Conservation (phyloP, 2,888 invertebrate species). For the Torymus tubicola region DNA sequence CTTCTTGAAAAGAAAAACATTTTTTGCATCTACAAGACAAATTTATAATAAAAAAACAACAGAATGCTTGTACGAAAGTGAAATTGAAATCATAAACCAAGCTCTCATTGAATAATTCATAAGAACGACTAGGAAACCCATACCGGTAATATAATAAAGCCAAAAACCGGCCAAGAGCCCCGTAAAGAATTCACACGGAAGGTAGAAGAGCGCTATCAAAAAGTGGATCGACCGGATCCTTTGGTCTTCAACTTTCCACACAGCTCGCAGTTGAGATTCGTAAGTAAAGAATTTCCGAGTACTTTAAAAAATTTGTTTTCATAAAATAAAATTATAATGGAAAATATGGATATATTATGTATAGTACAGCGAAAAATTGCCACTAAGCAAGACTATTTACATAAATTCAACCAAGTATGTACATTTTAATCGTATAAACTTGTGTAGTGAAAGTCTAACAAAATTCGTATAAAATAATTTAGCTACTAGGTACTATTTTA, state of each 20-base stretch:
- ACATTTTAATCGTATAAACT: no score
- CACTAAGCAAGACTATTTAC: no score
- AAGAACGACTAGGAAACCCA: slow-evolving; percentile 7
- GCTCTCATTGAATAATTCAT: slow-evolving; percentile 32
- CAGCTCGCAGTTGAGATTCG: background rate
- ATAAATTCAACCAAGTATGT: no score
- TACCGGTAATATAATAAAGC: slow-evolving; percentile 8
- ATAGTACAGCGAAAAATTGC: no score
- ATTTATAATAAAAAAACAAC: background rate
- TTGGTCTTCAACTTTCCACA: slow-evolving; percentile 38
- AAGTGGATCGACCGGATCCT: slow-evolving; percentile 64
- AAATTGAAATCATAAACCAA: slow-evolving; percentile 7
- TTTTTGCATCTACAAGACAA: background rate
- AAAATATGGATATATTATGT: no score
- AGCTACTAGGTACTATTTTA: no score
- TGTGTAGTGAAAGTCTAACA: no score
- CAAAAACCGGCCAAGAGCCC: slow-evolving; percentile 27
- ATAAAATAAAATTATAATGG: no score
- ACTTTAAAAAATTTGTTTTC: no score
- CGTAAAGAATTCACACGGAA: slow-evolving; percentile 48
- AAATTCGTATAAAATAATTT: no score
- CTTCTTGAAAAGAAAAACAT: background rate
- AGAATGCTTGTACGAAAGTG: slow-evolving; percentile 23
- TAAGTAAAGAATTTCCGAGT: no score
- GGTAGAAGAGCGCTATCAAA: slow-evolving; percentile 55